Percentiles rank a stretch among this genome's conserved stretches.
These are phyloP conservation scores for Sphinx pinastri DNA, from an alignment of 2,888 invertebrate genomes.

Conservation along the genomic window DNA sequence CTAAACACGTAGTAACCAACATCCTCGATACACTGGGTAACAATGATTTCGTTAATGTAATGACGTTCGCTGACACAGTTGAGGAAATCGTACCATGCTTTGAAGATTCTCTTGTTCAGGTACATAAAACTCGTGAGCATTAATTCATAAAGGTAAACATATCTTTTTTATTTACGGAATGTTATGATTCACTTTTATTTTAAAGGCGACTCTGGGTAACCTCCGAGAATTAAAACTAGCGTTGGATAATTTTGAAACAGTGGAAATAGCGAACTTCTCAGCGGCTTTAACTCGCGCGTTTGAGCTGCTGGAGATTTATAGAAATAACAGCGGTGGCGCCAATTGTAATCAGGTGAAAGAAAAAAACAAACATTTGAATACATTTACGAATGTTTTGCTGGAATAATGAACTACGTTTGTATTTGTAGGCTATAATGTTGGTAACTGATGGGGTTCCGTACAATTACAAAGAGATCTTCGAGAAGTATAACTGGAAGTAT, in stretches of 20 bases:
- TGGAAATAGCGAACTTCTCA: slow-evolving; percentile 97
- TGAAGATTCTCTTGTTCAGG: slow-evolving; percentile 94
- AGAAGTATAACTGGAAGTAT: slow-evolving; percentile 92
- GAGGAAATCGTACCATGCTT: slow-evolving; percentile 95
- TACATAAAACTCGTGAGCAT: slow-evolving; percentile 51
- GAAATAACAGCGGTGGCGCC: slow-evolving; percentile 86
- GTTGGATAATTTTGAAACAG: slow-evolving; percentile 90
- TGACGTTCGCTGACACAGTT: slow-evolving; percentile 93
- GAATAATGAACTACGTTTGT: slow-evolving; percentile 1
- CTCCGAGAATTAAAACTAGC: slow-evolving; percentile 91
- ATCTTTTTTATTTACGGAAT: slow-evolving; percentile 7
- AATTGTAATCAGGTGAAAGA: slow-evolving; percentile 79
- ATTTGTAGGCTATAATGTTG: slow-evolving; percentile 96
- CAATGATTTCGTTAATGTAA: slow-evolving; percentile 98
- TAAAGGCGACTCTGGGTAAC: slow-evolving; percentile 92
- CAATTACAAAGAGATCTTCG: slow-evolving; percentile 96
- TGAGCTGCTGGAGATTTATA: slow-evolving; percentile 89
- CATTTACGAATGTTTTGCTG: background rate
- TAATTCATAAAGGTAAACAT: background rate
- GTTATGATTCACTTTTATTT: slow-evolving; percentile 14
- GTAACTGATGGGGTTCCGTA: slow-evolving; percentile 99
- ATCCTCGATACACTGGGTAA: slow-evolving; percentile 98
- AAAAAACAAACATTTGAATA: slow-evolving; percentile 6
- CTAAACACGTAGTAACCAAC: slow-evolving; percentile 92
- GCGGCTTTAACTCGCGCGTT: slow-evolving; percentile 95